A percentile compares a stretch with the other conserved stretches of the same genome.
These are phyloP conservation scores for Hemaris fuciformis DNA, from an alignment of 2,888 invertebrate genomes.

Conservation along the genomic window DNA sequence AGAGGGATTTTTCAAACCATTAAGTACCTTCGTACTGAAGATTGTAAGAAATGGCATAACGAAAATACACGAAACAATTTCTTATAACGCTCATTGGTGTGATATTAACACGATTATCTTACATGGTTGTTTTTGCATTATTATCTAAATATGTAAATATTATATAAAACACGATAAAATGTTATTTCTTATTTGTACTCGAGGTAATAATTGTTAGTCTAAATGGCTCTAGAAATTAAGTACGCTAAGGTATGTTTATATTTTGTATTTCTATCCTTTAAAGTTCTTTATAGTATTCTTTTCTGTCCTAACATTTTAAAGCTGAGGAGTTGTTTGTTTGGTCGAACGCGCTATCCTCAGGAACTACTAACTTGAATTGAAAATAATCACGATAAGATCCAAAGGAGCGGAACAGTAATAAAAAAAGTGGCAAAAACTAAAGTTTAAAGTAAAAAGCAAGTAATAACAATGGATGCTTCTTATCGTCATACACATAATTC, in stretches of 20 bases:
- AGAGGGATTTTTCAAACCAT: not conserved
- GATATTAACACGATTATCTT: not conserved
- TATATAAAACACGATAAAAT: not conserved
- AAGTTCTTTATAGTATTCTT: too few relatives aligned
- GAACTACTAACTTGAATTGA: too few relatives aligned
- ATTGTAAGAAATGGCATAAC: not conserved
- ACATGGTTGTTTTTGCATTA: not conserved
- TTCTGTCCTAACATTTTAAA: too few relatives aligned
- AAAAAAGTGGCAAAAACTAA: too few relatives aligned
- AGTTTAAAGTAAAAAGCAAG: too few relatives aligned
- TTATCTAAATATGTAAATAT: too few relatives aligned
- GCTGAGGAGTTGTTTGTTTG: too few relatives aligned
- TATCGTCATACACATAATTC: too few relatives aligned
- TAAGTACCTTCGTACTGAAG: not conserved
- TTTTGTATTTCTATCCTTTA: not conserved
- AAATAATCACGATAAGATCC: too few relatives aligned
- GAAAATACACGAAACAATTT: not conserved
- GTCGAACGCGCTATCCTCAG: too few relatives aligned
- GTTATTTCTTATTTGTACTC: not conserved
- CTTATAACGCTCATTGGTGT: not conserved
- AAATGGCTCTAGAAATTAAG: not conserved
- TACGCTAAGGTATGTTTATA: not conserved
- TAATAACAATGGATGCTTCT: too few relatives aligned
- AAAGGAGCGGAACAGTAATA: too few relatives aligned
- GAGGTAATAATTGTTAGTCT: not conserved